phyloP scores from a whole-genome alignment of 2,888 invertebrate species.

The Plagiodera versicolora region DNA sequence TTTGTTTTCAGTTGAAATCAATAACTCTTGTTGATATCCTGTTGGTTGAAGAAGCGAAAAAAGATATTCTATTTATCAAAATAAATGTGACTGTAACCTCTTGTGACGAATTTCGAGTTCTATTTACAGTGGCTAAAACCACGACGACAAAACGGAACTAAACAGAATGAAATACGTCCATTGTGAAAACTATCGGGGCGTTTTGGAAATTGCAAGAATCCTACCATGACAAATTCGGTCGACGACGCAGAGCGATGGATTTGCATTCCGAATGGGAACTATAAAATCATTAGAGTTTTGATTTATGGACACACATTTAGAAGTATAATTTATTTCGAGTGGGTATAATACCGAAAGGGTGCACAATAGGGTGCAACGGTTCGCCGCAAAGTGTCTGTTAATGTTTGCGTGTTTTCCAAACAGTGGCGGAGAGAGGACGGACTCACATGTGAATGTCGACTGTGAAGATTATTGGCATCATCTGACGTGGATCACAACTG shows the following conservation, averaged over 20 bases:
- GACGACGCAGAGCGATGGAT: conserved; percentile 24
- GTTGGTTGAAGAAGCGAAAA: too few species aligned
- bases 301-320: conserved; percentile 31
- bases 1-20: too few species aligned
- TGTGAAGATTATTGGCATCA: too few species aligned
- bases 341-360: conserved; percentile 28
- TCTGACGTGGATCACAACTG: too few species aligned
- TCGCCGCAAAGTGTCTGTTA: conserved; percentile 30
- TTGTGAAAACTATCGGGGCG: conserved; percentile 32
- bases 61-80: too few species aligned
- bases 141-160: background rate
- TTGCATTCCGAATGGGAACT: conserved; percentile 33
- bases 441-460: too few species aligned
- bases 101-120: too few species aligned
- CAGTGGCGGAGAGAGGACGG: conserved; percentile 21
- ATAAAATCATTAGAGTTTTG: conserved; percentile 34
- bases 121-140: background rate
- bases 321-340: conserved; percentile 33
- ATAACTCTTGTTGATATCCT: too few species aligned
- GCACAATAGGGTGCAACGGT: conserved; percentile 34
- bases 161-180: background rate
- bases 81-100: too few species aligned
- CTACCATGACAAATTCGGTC: conserved; percentile 32
- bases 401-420: conserved; percentile 17
- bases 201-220: conserved; percentile 31